Conservation (phyloP, 2,113 vertebrate species). For the Leucoraja erinaceus region DNA sequence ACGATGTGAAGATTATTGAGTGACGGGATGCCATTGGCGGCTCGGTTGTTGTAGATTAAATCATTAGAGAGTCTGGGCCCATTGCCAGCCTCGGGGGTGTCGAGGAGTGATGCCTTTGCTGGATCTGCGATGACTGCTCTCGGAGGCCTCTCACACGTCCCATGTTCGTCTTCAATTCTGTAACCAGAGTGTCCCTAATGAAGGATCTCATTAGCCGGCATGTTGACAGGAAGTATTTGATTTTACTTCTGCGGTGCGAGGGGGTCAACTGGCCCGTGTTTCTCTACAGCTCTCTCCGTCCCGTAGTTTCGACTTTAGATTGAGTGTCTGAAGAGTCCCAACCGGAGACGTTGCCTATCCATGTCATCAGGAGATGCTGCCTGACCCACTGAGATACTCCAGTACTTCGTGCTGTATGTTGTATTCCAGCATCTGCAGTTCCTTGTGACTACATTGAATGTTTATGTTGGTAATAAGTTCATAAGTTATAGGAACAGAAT, state of each 20-base stretch:
- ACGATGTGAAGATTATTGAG: background rate
- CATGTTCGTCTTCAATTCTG: background rate
- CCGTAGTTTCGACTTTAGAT: background rate
- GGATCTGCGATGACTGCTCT: background rate
- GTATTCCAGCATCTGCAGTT: too few relatives aligned
- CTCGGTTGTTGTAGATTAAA: conserved; percentile 36
- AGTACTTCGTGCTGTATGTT: too few relatives aligned
- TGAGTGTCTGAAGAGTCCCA: too few relatives aligned
- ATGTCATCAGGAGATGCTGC: too few relatives aligned
- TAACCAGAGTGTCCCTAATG: background rate
- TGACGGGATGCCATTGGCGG: conserved; percentile 38
- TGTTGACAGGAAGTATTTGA: conserved; percentile 21
- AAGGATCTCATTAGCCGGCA: background rate
- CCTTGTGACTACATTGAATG: too few relatives aligned
- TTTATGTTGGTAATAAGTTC: too few relatives aligned
- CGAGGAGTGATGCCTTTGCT: conserved; percentile 39
- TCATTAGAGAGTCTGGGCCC: conserved; percentile 40
- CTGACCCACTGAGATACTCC: too few relatives aligned
- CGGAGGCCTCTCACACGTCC: background rate
- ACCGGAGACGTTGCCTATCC: too few relatives aligned
- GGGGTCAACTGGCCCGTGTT: background rate
- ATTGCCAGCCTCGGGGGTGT: conserved; percentile 40
- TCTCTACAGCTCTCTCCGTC: background rate
- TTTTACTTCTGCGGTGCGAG: background rate
- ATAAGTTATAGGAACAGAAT: too few relatives aligned